Percentiles rank a stretch among this genome's conserved stretches.
Conservation (phyloP, 1,140 invertebrate species). For the Phthorimaea operculella region DNA sequence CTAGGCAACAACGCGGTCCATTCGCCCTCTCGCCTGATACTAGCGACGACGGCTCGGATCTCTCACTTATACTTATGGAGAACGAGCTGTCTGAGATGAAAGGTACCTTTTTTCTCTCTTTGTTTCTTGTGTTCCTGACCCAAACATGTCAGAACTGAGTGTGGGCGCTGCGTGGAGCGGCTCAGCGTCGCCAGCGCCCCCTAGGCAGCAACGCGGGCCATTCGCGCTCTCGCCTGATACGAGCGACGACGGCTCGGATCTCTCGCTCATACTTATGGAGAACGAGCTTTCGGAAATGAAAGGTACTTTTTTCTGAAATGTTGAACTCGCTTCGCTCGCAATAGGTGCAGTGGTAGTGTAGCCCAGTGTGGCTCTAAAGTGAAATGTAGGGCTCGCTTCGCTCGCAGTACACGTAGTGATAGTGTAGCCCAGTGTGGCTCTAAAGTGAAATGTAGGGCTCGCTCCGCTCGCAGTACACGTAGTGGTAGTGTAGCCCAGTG, state of each 20-base stretch:
- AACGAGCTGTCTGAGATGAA: slow-evolving; percentile 70
- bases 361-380: too few species aligned
- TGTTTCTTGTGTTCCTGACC: too few species aligned
- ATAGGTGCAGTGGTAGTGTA: too few species aligned
- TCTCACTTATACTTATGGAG: slow-evolving; percentile 79
- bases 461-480: too few species aligned
- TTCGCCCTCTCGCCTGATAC: slow-evolving; percentile 94
- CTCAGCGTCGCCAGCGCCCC: slow-evolving; percentile 51
- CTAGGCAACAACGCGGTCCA: slow-evolving; percentile 14
- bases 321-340: too few species aligned
- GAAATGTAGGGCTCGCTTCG: too few species aligned
- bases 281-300: slow-evolving; percentile 70
- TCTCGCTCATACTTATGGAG: slow-evolving; percentile 79
- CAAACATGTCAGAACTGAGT: slow-evolving; percentile 73
- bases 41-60: slow-evolving; percentile 92
- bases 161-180: slow-evolving; percentile 76
- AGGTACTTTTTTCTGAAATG: slow-evolving; percentile 32
- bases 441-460: too few species aligned
- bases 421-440: too few species aligned
- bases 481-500: too few species aligned
- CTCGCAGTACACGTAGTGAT: too few species aligned
- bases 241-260: slow-evolving; percentile 92
- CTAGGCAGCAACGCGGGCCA: slow-evolving; percentile 21
- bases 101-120: too few species aligned
- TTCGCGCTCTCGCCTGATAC: slow-evolving; percentile 94